Evolutionary conservation across 2,113 vertebrate genomes (phyloP).

Genomic region (Gobio gobio): DNA sequence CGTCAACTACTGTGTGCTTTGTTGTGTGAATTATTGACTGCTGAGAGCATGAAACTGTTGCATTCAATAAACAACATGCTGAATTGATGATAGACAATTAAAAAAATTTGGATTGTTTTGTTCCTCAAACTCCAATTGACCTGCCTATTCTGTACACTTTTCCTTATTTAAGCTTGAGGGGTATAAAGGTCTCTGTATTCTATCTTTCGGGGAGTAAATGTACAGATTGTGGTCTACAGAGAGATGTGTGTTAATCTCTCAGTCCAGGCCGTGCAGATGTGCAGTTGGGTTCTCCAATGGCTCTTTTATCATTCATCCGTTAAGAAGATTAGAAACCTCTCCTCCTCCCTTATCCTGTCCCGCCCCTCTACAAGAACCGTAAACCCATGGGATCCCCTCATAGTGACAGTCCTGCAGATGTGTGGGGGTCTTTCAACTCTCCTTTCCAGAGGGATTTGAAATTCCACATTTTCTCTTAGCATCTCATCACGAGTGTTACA

Average conservation of each 20-base stretch:
- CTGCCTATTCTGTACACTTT: too few species aligned
- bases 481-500: background rate
- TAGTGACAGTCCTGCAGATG: background rate
- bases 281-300: background rate
- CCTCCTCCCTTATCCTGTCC: background rate
- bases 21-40: background rate
- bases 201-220: background rate
- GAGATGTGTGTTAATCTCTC: background rate
- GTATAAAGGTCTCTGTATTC: background rate
- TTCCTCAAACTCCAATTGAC: too few species aligned
- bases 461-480: background rate
- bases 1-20: background rate
- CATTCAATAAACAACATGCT: background rate
- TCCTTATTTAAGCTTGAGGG: too few species aligned
- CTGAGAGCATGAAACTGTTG: background rate
- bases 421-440: background rate
- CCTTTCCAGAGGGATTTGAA: background rate
- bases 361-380: background rate
- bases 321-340: slow-evolving; percentile 7
- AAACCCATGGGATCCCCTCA: background rate
- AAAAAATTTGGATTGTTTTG: too few species aligned
- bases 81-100: too few species aligned
- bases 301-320: background rate
- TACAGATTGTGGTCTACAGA: background rate
- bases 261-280: background rate